Conservation (phyloP, 2,797 vertebrate genomes). For the Poecilia gillii region DNA sequence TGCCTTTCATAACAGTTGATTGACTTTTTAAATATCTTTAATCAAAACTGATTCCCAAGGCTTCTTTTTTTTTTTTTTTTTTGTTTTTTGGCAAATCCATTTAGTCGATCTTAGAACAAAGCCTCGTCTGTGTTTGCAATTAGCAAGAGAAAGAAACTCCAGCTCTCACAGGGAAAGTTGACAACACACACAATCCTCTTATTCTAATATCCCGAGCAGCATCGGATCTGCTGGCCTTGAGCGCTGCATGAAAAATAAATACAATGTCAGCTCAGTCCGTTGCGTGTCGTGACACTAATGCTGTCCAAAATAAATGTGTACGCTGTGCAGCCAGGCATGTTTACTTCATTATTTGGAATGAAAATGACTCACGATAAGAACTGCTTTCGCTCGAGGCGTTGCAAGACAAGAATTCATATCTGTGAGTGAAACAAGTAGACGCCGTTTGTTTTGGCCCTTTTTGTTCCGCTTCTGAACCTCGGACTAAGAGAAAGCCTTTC, state of each 20-base stretch:
- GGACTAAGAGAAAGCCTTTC: slow-evolving; percentile 20
- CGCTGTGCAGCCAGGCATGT: slow-evolving; percentile 29
- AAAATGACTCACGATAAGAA: slow-evolving; percentile 64
- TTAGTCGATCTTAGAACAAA: neutral
- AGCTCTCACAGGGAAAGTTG: slow-evolving; percentile 7
- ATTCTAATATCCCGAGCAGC: slow-evolving; percentile 9
- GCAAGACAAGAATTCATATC: slow-evolving; percentile 52
- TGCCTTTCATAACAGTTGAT: neutral
- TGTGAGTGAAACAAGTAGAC: slow-evolving; percentile 48
- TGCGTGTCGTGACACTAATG: slow-evolving; percentile 21
- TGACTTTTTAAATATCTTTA: neutral
- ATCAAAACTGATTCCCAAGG: neutral
- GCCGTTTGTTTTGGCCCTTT: slow-evolving; percentile 53
- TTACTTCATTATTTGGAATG: slow-evolving; percentile 60
- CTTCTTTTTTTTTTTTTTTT: too few relatives aligned
- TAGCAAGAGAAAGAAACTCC: neutral
- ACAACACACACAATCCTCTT: neutral
- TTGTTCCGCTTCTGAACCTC: slow-evolving; percentile 46
- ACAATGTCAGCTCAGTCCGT: slow-evolving; percentile 16
- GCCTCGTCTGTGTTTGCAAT: neutral
- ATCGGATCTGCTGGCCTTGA: slow-evolving; percentile 5
- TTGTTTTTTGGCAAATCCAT: neutral
- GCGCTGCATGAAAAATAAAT: slow-evolving; percentile 8
- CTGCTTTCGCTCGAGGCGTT: slow-evolving; percentile 52
- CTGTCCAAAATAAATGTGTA: slow-evolving; percentile 40